Conservation (phyloP, 2,797 vertebrate genomes). For the Morelia viridis region DNA sequence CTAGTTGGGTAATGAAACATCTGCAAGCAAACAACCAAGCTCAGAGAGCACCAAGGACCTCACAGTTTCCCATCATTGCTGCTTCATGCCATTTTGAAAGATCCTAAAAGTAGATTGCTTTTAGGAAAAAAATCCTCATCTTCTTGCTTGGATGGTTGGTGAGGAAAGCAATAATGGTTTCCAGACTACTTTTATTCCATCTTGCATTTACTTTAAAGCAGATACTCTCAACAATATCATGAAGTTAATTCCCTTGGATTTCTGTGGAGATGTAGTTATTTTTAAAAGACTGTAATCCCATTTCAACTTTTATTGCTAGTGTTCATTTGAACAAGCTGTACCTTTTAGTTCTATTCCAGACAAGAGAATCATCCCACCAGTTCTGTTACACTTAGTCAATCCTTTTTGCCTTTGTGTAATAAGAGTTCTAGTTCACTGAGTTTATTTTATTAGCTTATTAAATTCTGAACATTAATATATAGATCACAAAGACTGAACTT, state of each 20-base stretch:
- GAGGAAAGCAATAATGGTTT: neutral
- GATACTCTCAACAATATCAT: neutral
- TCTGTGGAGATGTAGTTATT: neutral
- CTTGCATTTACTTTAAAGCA: neutral
- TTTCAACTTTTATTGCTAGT: neutral
- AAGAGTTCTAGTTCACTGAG: too few relatives aligned
- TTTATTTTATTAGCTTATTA: too few relatives aligned
- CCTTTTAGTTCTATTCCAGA: neutral
- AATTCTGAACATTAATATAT: too few relatives aligned
- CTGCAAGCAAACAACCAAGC: neutral
- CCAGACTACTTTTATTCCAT: neutral
- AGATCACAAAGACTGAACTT: too few relatives aligned
- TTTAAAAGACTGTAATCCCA: neutral
- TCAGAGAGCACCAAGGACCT: neutral
- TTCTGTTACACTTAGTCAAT: neutral
- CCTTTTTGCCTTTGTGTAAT: too few relatives aligned
- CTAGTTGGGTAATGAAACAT: neutral
- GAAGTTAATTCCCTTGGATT: neutral
- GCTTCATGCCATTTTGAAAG: neutral
- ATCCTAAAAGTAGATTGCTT: neutral
- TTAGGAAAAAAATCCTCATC: neutral
- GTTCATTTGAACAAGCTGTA: neutral
- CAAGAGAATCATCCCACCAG: neutral
- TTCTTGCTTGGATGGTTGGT: neutral
- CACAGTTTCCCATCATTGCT: neutral